A percentile compares a stretch with the other conserved stretches of the same genome.
Evolutionary conservation across 2,888 invertebrate species (phyloP).

Genomic region (Eristalis tenax): DNA sequence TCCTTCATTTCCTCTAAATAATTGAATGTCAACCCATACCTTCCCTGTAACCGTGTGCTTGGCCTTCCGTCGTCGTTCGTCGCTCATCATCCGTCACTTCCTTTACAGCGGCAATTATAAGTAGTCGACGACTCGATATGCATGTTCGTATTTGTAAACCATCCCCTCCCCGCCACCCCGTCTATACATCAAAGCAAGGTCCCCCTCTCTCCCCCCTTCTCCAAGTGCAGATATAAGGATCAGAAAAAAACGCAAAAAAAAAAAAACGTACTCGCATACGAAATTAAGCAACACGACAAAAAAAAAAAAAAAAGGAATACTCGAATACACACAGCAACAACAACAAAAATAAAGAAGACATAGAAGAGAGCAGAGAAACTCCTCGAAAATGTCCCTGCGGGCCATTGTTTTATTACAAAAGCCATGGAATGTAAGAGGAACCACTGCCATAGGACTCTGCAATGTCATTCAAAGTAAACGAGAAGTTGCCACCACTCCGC

Average conservation of each 20-base stretch:
- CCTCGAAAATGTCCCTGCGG: slow-evolving; percentile 63
- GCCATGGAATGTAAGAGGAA: slow-evolving; percentile 60
- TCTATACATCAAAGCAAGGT: slow-evolving; percentile 43
- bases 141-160: slow-evolving; percentile 12
- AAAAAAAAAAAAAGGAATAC: not conserved
- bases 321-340: not conserved
- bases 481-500: slow-evolving; percentile 1
- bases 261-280: slow-evolving; percentile 27
- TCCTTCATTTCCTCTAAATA: slow-evolving; percentile 61
- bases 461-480: slow-evolving; percentile 32
- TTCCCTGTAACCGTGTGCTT: not conserved
- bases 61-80: slow-evolving; percentile 5
- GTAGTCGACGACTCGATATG: slow-evolving; percentile 22
- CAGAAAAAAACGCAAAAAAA: not conserved
- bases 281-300: slow-evolving; percentile 36
- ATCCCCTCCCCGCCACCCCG: not conserved
- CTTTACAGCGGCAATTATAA: slow-evolving; percentile 65
- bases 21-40: slow-evolving; percentile 55
- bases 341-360: not conserved
- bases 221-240: slow-evolving; percentile 24
- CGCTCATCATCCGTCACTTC: slow-evolving; percentile 36
- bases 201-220: not conserved
- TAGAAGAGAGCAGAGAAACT: slow-evolving; percentile 5
- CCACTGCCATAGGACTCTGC: slow-evolving; percentile 31
- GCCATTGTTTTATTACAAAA: slow-evolving; percentile 72